These are phyloP conservation scores for Ophthalmolycus amberensis DNA, from an alignment of 2,113 vertebrate genomes.

Conservation along the genomic window DNA sequence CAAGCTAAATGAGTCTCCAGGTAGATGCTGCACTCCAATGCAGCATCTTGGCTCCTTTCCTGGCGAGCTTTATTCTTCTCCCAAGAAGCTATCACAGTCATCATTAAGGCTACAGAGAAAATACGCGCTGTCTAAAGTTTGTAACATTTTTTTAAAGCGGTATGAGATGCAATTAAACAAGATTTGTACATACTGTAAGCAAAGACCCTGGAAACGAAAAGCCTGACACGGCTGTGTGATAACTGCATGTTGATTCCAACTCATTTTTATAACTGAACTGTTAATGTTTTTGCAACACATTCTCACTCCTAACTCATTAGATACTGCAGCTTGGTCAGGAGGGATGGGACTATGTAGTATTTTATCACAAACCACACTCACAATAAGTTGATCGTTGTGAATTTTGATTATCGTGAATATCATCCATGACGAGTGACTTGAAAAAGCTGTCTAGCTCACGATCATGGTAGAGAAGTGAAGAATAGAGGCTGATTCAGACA, in stretches of 20 bases:
- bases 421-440: background rate
- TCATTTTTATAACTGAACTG: background rate
- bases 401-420: background rate
- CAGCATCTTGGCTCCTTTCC: conserved; percentile 22
- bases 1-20: conserved; percentile 15
- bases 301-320: background rate
- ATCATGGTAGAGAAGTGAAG: background rate
- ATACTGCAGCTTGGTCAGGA: background rate
- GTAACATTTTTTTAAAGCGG: background rate
- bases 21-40: conserved; percentile 5
- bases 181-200: background rate
- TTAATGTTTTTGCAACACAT: background rate
- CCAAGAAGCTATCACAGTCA: background rate
- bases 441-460: too few species aligned
- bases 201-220: background rate
- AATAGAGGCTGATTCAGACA: background rate
- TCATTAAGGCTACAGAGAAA: conserved; percentile 16
- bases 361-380: background rate
- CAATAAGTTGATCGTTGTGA: background rate
- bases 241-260: background rate
- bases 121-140: conserved; percentile 1
- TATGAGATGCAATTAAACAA: background rate
- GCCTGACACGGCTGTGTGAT: background rate
- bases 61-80: background rate
- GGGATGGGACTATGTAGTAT: background rate